Conservation (phyloP, 2,888 invertebrate species). For the Noctua janthe region DNA sequence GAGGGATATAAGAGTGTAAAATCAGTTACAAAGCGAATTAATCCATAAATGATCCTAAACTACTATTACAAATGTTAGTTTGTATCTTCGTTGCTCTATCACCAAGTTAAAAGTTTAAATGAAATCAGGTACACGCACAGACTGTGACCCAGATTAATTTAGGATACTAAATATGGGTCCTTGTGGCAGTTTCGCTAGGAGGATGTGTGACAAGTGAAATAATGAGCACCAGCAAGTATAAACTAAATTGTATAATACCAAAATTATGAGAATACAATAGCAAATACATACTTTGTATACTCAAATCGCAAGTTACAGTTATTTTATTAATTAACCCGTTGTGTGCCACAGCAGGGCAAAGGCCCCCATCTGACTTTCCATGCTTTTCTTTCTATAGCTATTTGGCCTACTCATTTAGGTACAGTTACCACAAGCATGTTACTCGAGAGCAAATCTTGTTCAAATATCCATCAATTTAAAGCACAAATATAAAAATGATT, state of each 20-base stretch:
- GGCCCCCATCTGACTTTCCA: background rate
- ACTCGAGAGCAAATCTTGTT: background rate
- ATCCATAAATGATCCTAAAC: background rate
- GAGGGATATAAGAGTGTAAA: background rate
- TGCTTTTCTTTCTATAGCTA: background rate
- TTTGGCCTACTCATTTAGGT: too few relatives aligned
- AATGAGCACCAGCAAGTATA: background rate
- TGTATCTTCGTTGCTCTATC: background rate
- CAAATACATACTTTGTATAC: background rate
- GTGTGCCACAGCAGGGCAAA: background rate
- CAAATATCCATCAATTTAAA: background rate
- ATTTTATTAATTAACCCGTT: background rate
- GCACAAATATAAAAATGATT: background rate
- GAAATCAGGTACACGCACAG: background rate
- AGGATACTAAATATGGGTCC: background rate
- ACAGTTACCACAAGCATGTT: background rate
- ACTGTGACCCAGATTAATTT: background rate
- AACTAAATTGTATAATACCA: background rate
- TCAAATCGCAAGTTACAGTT: background rate
- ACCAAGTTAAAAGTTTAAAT: constrained; percentile 4
- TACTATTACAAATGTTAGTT: background rate
- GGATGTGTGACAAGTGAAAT: background rate
- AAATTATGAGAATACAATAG: background rate
- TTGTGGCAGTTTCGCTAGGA: background rate
- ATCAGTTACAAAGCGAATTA: background rate